A percentile compares a stretch with the other conserved stretches of the same genome.
These are phyloP conservation scores for Tethya wilhelma DNA, from an alignment of 37 sponge, comb jelly and placozoan species.

Conservation along the genomic window DNA sequence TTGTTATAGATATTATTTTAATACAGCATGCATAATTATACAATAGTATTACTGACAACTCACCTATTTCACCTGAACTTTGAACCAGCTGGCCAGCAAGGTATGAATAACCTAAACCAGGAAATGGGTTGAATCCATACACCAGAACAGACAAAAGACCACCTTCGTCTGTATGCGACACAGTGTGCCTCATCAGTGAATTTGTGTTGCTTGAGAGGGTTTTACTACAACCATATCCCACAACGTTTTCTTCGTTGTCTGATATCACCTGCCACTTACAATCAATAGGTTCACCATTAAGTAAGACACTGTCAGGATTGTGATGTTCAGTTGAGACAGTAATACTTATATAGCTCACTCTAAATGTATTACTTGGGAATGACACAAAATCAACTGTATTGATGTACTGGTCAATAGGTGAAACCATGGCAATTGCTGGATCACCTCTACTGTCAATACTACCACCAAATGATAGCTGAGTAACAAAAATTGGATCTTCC, in stretches of 20 bases:
- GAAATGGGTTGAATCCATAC: slow-evolving; percentile 13
- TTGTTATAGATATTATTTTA: too few relatives aligned
- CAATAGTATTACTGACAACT: neutral
- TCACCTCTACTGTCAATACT: slow-evolving; percentile 8
- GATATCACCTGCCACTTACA: neutral
- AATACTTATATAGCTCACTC: slow-evolving; percentile 2
- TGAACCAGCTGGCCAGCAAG: neutral
- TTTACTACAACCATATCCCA: slow-evolving; percentile 29
- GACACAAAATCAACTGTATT: neutral
- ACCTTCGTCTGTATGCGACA: slow-evolving; percentile 2
- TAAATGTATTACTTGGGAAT: neutral
- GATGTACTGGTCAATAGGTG: slow-evolving; percentile 16
- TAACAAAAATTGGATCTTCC: neutral
- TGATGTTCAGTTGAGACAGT: neutral
- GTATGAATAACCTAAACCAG: slow-evolving; percentile 1
- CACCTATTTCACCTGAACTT: too few relatives aligned
- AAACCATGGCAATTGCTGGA: slow-evolving; percentile 7
- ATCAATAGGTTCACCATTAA: neutral
- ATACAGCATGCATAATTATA: neutral
- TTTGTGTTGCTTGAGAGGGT: neutral
- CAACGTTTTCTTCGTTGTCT: neutral
- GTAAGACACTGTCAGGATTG: neutral
- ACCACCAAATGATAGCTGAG: neutral
- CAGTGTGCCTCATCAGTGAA: neutral
- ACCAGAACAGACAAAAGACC: slow-evolving; percentile 17